These are phyloP conservation scores for Eledone cirrhosa DNA, from an alignment of 2,888 invertebrate species.

Conservation along the genomic window DNA sequence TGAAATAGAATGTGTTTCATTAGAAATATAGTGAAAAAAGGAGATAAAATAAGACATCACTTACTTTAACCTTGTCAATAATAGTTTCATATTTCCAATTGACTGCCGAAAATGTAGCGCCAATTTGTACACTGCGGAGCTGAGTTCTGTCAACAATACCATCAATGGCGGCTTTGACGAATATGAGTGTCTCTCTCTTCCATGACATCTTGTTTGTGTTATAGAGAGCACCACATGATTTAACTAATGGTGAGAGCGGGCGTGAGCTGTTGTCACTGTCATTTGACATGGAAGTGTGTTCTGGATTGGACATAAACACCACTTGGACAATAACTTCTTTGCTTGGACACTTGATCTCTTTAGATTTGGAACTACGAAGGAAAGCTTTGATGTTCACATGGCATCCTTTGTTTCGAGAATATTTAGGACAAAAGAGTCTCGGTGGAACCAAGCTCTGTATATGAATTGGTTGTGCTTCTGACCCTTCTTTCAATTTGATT, in stretches of 20 bases:
- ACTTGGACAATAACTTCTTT: constrained; percentile 1
- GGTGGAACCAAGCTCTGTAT: constrained; percentile 41
- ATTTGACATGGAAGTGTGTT: constrained; percentile 34
- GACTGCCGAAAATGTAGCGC: neutral
- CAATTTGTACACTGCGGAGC: constrained; percentile 37
- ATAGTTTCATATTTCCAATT: neutral
- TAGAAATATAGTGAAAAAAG: too few species aligned
- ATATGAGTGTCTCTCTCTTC: constrained; percentile 23
- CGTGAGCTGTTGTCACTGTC: constrained; percentile 28
- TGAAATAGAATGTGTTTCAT: too few species aligned
- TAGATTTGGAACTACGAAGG: constrained; percentile 33
- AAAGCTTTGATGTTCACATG: constrained; percentile 37
- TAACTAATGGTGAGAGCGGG: too few species aligned
- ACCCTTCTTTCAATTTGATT: constrained; percentile 41
- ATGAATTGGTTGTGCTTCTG: constrained; percentile 31
- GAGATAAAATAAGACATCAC: neutral
- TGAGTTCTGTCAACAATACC: constrained; percentile 42
- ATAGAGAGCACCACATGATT: constrained; percentile 31
- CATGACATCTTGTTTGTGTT: neutral
- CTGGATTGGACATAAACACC: neutral
- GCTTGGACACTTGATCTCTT: constrained; percentile 40
- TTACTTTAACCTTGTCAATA: constrained; percentile 21
- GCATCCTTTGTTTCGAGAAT: constrained; percentile 36
- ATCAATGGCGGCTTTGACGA: constrained; percentile 44
- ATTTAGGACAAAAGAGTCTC: constrained; percentile 38